Evolutionary conservation across 2,113 vertebrate genomes (phyloP), one percentile per base, ranked within the genome.

Genomic region (Aplodontia rufa): DNA sequence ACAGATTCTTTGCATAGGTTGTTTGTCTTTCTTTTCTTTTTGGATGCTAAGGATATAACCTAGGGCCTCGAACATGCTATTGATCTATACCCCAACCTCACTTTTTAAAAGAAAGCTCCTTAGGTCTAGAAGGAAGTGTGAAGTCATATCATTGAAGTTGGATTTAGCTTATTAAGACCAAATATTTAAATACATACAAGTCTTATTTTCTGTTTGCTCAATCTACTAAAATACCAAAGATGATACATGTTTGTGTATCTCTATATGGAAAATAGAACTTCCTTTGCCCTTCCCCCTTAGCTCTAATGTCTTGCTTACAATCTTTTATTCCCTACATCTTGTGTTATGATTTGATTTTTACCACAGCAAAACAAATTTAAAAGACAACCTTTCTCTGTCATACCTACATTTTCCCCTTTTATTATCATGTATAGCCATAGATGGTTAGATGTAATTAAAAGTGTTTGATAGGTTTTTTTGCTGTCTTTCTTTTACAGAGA

Each of bases 11-110:
- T 47, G 10, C 78, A 53, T 40, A 19, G 40, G 76, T 82, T 2
- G 1, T 96, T 55, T 98, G 96, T 14, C 30, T 81, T 55, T 96
- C 95, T 45, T 49, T 69, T n/a, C 30, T n/a, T 69, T 68, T n/a
- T n/a, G 3, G 1, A 3, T 75, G 58, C 19, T 42, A 30, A 60
- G 2, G 6, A 53, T 55, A 28, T 37, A 76, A n/a, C 3, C 30
- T 24, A 45, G 14, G 62, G 14, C 58, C 47, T 66, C 28, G n/a
- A 19, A 53, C 22, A n/a, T 53, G 0, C 22, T 62, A 42, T 2
- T 62, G 30, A 66, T 28, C n/a, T 28, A 28, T n/a, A 32, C 40
- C 14, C 10, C 13, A 66, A 28, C 10, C 47, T 12, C 45, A 97
- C 20, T 47, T 86, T 72, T 97, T 91, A 45, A 40, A 96, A 96